Evolutionary conservation across 2,113 vertebrate genomes (phyloP).

Genomic region (Scomber colias): DNA sequence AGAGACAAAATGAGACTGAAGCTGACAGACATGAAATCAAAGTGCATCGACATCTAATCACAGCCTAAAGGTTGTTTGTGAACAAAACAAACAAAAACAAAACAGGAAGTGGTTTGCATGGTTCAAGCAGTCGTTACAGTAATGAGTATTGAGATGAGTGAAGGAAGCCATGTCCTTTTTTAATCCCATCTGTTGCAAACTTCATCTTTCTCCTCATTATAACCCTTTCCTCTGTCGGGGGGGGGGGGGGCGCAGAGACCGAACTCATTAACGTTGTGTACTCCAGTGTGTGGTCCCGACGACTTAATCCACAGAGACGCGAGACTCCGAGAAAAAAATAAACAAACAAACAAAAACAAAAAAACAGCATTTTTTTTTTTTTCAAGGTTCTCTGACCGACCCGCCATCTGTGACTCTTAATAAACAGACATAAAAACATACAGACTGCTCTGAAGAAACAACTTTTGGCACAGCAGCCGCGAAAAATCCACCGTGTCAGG

Average conservation of each 20-base stretch:
- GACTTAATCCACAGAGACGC: conserved; percentile 47
- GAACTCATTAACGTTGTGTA: conserved; percentile 10
- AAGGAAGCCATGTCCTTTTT: conserved; percentile 30
- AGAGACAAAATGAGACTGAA: conserved; percentile 30
- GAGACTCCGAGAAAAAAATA: conserved; percentile 39
- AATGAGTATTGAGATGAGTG: conserved; percentile 28
- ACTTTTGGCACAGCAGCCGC: conserved; percentile 57
- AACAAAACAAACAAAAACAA: not conserved
- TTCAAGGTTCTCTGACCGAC: conserved; percentile 18
- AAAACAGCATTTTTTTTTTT: conserved; percentile 32
- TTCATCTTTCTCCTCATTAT: conserved; percentile 14
- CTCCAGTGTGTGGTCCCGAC: conserved; percentile 67
- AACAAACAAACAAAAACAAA: conserved; percentile 20
- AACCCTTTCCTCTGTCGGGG: not conserved
- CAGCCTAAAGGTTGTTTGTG: conserved; percentile 38
- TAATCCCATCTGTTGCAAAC: not conserved
- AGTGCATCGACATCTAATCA: conserved; percentile 67
- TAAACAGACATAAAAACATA: conserved; percentile 48
- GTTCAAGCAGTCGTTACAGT: conserved; percentile 40
- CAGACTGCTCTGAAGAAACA: conserved; percentile 44
- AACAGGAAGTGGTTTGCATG: conserved; percentile 40
- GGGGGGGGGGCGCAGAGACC: not conserved
- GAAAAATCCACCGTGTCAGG: conserved; percentile 6
- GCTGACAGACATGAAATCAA: conserved; percentile 59
- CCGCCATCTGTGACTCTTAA: conserved; percentile 9